Conservation (phyloP, 2,888 invertebrate species). For the Ephialtes manifestator region DNA sequence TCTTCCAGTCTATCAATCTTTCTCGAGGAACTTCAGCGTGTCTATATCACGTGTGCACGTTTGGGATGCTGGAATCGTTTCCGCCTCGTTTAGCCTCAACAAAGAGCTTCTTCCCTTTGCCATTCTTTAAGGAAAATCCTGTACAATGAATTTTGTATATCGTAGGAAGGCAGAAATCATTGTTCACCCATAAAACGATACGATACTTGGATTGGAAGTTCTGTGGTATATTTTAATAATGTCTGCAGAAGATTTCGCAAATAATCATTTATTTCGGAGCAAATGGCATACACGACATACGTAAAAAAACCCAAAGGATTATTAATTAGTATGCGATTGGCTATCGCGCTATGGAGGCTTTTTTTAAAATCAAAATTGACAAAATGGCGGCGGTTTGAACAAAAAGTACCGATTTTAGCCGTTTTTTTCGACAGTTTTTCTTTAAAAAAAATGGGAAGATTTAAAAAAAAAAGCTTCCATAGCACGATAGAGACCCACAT, state of each 20-base stretch:
- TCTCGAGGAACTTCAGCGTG: slow-evolving; percentile 12
- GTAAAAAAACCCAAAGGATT: too few species aligned
- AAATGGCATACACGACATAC: too few species aligned
- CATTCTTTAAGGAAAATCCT: background rate
- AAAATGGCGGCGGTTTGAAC: too few species aligned
- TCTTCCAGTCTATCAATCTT: slow-evolving; percentile 17
- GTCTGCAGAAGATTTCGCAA: slow-evolving; percentile 21
- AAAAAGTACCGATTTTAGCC: too few species aligned
- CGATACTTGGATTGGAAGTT: background rate
- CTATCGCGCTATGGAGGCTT: too few species aligned
- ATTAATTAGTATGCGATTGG: too few species aligned
- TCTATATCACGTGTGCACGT: background rate
- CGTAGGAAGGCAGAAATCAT: slow-evolving; percentile 4
- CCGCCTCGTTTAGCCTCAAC: slow-evolving; percentile 22
- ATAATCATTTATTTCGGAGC: slow-evolving; percentile 61
- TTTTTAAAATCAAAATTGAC: too few species aligned
- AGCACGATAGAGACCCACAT: too few species aligned
- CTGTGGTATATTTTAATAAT: background rate
- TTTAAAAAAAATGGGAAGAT: too few species aligned
- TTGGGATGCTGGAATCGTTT: slow-evolving; percentile 24
- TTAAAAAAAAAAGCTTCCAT: too few species aligned
- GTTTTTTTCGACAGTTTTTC: too few species aligned
- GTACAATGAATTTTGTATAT: slow-evolving; percentile 24
- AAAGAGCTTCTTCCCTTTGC: background rate
- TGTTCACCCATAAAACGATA: slow-evolving; percentile 1